Percentiles rank a stretch among this genome's conserved stretches.
Conservation (phyloP, 2,113 vertebrate species). For the Corythornis madagascariensis region DNA sequence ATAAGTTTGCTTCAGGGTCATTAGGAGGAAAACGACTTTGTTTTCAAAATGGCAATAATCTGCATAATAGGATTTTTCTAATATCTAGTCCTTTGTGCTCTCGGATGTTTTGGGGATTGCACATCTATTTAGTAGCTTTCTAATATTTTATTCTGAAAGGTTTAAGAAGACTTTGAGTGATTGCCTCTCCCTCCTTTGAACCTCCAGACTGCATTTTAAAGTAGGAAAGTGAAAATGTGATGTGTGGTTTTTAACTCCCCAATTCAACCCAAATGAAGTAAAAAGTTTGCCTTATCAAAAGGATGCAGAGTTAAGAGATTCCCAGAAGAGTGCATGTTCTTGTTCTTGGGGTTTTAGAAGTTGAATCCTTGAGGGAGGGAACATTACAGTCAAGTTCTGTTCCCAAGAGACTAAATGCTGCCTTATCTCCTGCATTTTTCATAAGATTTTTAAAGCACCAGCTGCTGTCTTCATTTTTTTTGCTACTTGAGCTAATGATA, state of each 20-base stretch:
- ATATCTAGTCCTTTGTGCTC: not conserved
- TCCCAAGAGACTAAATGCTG: conserved; percentile 13
- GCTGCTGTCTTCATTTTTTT: not conserved
- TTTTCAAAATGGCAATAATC: not conserved
- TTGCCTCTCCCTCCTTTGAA: conserved; percentile 34
- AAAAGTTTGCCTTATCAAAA: conserved; percentile 38
- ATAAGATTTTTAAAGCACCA: conserved; percentile 28
- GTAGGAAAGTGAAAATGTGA: not conserved
- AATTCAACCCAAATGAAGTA: conserved; percentile 34
- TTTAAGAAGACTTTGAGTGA: conserved; percentile 25
- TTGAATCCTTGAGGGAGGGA: conserved; percentile 13
- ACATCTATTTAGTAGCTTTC: not conserved
- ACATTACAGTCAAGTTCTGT: conserved; percentile 12
- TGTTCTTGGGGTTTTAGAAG: conserved; percentile 37
- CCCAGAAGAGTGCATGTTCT: not conserved
- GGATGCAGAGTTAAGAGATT: conserved; percentile 5
- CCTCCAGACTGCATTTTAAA: conserved; percentile 29
- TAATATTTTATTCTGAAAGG: not conserved
- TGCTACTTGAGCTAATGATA: conserved; percentile 46
- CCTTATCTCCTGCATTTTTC: not conserved
- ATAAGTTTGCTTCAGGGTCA: not conserved
- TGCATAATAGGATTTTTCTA: not conserved
- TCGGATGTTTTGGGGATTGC: not conserved
- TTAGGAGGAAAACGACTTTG: not conserved
- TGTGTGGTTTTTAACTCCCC: conserved; percentile 37